These are phyloP conservation scores for Propithecus coquereli DNA, from an alignment of 2,113 vertebrate species.

Conservation along the genomic window DNA sequence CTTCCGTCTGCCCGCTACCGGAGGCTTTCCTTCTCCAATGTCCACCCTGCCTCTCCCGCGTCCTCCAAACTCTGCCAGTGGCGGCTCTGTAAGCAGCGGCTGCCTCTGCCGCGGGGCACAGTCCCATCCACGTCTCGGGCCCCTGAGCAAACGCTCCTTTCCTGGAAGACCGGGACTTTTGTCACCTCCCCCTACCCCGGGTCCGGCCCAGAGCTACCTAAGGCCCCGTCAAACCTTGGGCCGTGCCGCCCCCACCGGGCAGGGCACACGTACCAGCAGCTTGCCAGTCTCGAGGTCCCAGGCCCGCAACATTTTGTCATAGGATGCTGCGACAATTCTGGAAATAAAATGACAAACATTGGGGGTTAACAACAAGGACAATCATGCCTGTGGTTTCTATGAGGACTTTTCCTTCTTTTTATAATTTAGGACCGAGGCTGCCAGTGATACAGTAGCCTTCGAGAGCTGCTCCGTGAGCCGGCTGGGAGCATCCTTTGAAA, in stretches of 20 bases:
- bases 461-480: not conserved
- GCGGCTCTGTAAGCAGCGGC: too few relatives aligned
- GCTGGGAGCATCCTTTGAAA: not conserved
- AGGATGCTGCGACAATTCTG: conserved; percentile 84
- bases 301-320: conserved; percentile 82
- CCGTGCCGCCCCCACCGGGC: rapidly evolving
- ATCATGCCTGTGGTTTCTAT: not conserved
- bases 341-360: not conserved
- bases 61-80: too few relatives aligned
- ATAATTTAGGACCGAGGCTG: not conserved
- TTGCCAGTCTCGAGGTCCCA: conserved; percentile 87
- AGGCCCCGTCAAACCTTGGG: rapidly evolving
- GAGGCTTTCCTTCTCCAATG: not conserved
- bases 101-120: too few relatives aligned
- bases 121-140: too few relatives aligned
- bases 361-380: not conserved
- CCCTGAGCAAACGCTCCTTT: not conserved
- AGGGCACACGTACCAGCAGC: conserved; percentile 77
- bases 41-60: rapidly evolving
- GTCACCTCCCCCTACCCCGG: not conserved
- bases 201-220: not conserved
- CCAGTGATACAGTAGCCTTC: not conserved
- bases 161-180: not conserved
- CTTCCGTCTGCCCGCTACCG: not conserved
- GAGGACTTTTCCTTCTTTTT: not conserved